Evolutionary conservation across 35 echinoderm and acorn worm genomes (phyloP).

Genomic region (Stichopus chloronotus): DNA sequence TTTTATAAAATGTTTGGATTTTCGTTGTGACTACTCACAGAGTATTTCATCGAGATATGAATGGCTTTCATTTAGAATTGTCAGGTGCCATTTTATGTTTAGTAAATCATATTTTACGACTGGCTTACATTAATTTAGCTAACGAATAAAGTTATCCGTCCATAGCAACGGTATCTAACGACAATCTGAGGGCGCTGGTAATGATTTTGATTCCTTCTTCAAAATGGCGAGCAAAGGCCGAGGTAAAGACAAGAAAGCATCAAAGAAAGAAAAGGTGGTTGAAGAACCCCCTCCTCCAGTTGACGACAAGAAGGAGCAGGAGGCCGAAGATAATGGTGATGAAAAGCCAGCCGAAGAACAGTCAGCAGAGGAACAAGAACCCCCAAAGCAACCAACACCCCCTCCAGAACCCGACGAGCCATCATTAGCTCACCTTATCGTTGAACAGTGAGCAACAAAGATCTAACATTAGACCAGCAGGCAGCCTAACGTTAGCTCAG

Average conservation of each 20-base stretch:
- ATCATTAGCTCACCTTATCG: conserved; percentile 91
- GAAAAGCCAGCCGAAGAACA: conserved; percentile 64
- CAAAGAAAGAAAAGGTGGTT: conserved; percentile 93
- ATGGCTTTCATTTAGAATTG: not conserved
- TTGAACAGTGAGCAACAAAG: conserved; percentile 75
- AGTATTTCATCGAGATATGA: not conserved
- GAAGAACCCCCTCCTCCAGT: conserved; percentile 82
- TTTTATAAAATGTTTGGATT: not conserved
- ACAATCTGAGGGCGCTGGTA: conserved; percentile 44
- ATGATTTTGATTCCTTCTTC: not conserved
- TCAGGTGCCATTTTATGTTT: not conserved
- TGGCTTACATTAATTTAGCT: not conserved
- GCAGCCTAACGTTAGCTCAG: too few species aligned
- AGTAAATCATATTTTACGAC: not conserved
- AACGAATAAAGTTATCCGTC: not conserved
- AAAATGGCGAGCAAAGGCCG: conserved; percentile 90
- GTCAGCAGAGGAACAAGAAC: conserved; percentile 74
- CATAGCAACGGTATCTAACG: conserved; percentile 50
- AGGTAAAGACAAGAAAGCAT: conserved; percentile 92
- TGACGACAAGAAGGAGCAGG: conserved; percentile 86
- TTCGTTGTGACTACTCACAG: not conserved
- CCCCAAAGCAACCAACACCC: conserved; percentile 88
- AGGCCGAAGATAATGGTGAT: conserved; percentile 76
- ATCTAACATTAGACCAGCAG: too few species aligned
- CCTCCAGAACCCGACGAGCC: conserved; percentile 94